Evolutionary conservation across 2,888 invertebrate genomes (phyloP), one percentile per base, ranked within the genome.

Genomic region (Epirrita christyi): DNA sequence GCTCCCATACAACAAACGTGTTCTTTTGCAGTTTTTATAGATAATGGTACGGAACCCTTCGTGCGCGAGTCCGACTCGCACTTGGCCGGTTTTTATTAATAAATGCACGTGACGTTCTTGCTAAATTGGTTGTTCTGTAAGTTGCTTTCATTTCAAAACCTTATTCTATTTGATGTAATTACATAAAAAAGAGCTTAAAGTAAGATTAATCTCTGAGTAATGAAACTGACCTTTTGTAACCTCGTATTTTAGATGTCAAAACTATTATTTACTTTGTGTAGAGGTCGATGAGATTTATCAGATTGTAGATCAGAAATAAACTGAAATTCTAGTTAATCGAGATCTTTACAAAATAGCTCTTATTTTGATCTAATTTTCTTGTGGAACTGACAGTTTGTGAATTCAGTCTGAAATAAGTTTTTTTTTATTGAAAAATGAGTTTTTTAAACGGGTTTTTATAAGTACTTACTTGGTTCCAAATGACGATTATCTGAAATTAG

Each of bases 241-340:
- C 15, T 40, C 45, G 34, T 11, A 29, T 44, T 61, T 56, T 53
- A 53, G 38, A 13, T 44, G 27, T 37, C 13, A 28, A n/a, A 37
- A 5, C 11, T 49, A 15, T 49, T 38, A 10, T 15, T 15, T 28
- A 48, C 36, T 42, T 21, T 36, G 9, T 15, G 27, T 11, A 27
- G 47, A 56, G 53, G 50, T 56, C 56, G 57, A 28, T 32, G 36
- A 5, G 49, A 51, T 37, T 60, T 49, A 53, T 55, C 58, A 49
- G 59, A 58, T 58, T 60, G 47, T 27, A 55, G 60, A 58, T 50
- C 60, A 58, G 45, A 63, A 48, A 55, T 55, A 54, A 54, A 58
- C 51, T 59, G 34, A 51, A 52, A 55, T 58, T 21, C 37, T 41
- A 55, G 58, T 40, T 52, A 57, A 63, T 59, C 48, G 52, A 55